Conservation (phyloP, 2,888 invertebrate genomes). For the Arenicola marina region DNA sequence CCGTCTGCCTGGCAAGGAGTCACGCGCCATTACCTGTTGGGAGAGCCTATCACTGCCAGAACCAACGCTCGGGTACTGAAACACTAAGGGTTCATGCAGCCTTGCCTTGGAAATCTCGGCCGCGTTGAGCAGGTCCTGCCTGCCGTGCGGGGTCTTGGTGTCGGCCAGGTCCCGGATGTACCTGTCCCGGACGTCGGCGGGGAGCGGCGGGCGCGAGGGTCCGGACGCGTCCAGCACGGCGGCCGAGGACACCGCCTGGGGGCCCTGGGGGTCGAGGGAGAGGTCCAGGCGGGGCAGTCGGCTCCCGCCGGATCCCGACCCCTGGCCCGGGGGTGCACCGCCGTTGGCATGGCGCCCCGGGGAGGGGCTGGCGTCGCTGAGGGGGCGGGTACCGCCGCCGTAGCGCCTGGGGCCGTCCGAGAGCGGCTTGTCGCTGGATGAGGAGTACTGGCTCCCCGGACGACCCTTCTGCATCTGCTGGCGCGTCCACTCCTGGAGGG, state of each 20-base stretch:
- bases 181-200: slow-evolving; percentile 43
- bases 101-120: slow-evolving; percentile 40
- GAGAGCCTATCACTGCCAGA: too few species aligned
- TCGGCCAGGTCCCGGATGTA: slow-evolving; percentile 51
- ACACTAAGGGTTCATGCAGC: slow-evolving; percentile 44
- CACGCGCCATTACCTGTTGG: too few species aligned
- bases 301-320: too few species aligned
- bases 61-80: slow-evolving; percentile 47
- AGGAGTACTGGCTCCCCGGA: not conserved
- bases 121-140: slow-evolving; percentile 41
- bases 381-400: not conserved
- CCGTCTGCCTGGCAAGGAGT: too few species aligned
- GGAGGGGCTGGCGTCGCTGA: not conserved
- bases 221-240: not conserved
- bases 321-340: too few species aligned
- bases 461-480: not conserved
- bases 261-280: not conserved
- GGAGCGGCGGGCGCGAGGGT: slow-evolving; percentile 53
- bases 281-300: not conserved
- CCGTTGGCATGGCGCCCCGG: not conserved
- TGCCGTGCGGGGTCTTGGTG: slow-evolving; percentile 45
- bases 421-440: not conserved
- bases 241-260: not conserved
- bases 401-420: slow-evolving; percentile 4
- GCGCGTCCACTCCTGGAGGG: slow-evolving; percentile 4